A percentile compares a stretch with the other conserved stretches of the same genome.
phyloP scores from a whole-genome alignment of 2,113 vertebrate species.

The Oreotrochilus melanogaster region DNA sequence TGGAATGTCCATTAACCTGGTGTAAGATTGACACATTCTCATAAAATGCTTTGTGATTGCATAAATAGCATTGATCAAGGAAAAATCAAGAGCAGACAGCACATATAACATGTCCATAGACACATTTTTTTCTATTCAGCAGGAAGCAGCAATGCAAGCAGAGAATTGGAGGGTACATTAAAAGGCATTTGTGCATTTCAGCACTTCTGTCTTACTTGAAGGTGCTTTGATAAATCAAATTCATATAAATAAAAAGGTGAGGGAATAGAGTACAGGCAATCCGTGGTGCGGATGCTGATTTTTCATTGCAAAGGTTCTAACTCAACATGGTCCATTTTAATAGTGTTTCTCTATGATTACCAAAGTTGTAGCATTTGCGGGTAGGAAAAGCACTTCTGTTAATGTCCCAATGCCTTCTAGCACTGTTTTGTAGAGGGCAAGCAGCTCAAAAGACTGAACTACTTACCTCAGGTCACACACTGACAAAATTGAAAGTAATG shows the following conservation, averaged over 20 bases:
- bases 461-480: background rate
- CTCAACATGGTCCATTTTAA: background rate
- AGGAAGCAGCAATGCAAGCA: conserved; percentile 22
- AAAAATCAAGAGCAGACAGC: background rate
- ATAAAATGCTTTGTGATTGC: conserved; percentile 11
- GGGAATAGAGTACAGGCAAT: background rate
- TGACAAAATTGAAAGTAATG: background rate
- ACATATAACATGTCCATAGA: background rate
- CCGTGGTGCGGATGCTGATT: background rate
- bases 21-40: background rate
- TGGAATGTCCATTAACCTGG: conserved; percentile 52
- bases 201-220: conserved; percentile 47
- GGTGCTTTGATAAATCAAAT: conserved; percentile 8
- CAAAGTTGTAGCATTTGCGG: background rate
- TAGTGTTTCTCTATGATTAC: background rate
- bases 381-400: background rate
- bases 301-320: background rate
- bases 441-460: background rate
- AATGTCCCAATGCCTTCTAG: background rate
- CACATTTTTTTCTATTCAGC: background rate
- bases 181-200: conserved; percentile 37
- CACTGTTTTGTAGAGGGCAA: background rate
- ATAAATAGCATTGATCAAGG: background rate
- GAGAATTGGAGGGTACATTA: background rate
- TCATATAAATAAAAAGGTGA: conserved; percentile 21